Evolutionary conservation across 2,113 vertebrate species (phyloP), one percentile per base, ranked within the genome.

Genomic region (Saguinus midas): DNA sequence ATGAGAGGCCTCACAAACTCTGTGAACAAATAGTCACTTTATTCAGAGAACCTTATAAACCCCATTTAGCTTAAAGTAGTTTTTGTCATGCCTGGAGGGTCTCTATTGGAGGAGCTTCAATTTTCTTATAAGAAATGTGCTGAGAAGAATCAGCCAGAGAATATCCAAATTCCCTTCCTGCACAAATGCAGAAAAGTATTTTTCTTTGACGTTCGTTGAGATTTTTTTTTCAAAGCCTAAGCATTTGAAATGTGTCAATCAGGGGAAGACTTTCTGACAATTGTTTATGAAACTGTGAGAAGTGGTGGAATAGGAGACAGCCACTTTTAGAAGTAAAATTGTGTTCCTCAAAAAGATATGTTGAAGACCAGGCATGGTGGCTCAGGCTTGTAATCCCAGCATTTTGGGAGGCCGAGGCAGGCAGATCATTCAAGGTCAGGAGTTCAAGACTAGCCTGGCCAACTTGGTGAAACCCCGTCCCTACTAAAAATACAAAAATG

Each of bases 191-290:
- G 84, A 90, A 82, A 96, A 87, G 87, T 66, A 70, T 35, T 94
- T 64, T 84, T 94, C 64, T 92, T 91, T 94, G 76, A 92, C 86
- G 52, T 83, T 96, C 58, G 43, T 87, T 58, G 45, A 92, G 84
- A 61, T 92, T 52, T 78, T 87, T 45, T 94, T 85, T 72, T 83
- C 70, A 95, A 95, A 95, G 58, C 32, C 64, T 66, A 80, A 91
- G 75, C 79, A 27, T 89, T 86, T 89, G 94, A 92, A 72, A 93
- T 75, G 35, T 52, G 43, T 76, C 45, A 9, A 3, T 66, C 2
- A 4, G 23, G 72, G 58, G 64, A 84, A 90, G 50, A 21, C 29
- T 68, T 79, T 90, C 45, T n/a, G 81, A 86, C 9, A 58, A 55
- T 91, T 75, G 55, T 68, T 87, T 94, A 37, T 20, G 72, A 92